Percentiles rank a stretch among this genome's conserved stretches.
Evolutionary conservation across 2,113 vertebrate genomes (phyloP).

Genomic region (Tyrannus savana): DNA sequence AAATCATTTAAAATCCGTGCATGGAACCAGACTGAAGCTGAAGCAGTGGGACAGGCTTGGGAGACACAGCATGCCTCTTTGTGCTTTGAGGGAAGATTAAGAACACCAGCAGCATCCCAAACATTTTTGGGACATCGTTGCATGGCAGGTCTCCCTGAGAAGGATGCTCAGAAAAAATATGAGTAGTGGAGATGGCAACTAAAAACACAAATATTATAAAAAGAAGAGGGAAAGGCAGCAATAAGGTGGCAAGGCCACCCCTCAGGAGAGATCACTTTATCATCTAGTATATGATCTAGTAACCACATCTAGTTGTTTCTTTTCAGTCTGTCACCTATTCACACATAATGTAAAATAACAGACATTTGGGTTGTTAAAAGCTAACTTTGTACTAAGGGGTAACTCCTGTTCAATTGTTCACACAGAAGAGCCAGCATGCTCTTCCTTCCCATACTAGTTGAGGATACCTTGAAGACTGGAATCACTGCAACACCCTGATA

Average conservation of each 20-base stretch:
- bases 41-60: background rate
- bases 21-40: background rate
- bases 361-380: background rate
- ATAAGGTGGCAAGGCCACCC: background rate
- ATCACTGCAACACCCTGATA: background rate
- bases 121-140: background rate
- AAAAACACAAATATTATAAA: background rate
- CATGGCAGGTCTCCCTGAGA: background rate
- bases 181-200: background rate
- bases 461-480: background rate
- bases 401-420: background rate
- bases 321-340: background rate
- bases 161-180: background rate
- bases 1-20: conserved; percentile 7
- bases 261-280: background rate
- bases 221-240: background rate
- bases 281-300: background rate
- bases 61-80: background rate
- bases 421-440: background rate
- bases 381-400: background rate
- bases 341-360: background rate
- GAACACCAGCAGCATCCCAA: background rate
- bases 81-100: background rate
- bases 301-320: background rate
- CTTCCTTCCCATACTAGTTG: rapidly evolving